phyloP scores from a whole-genome alignment of 2,888 invertebrate genomes.

The Synergus itoensis region DNA sequence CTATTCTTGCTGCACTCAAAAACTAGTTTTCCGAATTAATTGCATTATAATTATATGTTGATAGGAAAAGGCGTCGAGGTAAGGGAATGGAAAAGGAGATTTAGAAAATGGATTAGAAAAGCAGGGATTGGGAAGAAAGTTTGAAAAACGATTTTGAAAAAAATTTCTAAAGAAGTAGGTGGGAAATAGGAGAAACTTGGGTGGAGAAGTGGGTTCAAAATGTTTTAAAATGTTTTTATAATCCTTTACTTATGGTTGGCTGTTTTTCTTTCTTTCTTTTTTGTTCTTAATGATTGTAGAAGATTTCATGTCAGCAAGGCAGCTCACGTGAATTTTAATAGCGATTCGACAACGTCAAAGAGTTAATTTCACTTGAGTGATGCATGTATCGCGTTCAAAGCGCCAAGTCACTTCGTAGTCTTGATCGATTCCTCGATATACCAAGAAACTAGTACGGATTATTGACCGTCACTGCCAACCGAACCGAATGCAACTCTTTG shows the following conservation, averaged over 20 bases:
- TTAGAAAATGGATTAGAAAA: no score
- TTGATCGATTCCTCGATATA: conserved; percentile 66
- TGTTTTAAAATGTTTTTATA: neutral
- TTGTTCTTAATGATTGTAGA: neutral
- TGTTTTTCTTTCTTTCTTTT: neutral
- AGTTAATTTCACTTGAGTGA: conserved; percentile 55
- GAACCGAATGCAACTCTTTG: conserved; percentile 70
- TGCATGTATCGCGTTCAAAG: conserved; percentile 51
- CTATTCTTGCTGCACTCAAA: neutral
- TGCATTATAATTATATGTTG: no score
- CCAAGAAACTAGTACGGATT: conserved; percentile 61
- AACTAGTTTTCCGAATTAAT: no score
- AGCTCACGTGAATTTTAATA: neutral
- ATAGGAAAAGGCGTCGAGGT: no score
- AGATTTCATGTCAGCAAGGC: neutral
- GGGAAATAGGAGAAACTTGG: no score
- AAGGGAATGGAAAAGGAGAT: no score
- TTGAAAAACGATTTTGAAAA: no score
- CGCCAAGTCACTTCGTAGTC: conserved; percentile 53
- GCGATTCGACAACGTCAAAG: conserved; percentile 19
- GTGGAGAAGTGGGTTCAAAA: neutral
- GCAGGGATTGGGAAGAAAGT: no score
- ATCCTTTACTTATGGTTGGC: neutral
- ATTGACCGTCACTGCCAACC: conserved; percentile 71
- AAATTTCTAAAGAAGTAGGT: no score